A percentile compares a stretch with the other conserved stretches of the same genome.
phyloP scores from a whole-genome alignment of 2,888 invertebrate species.

The Pterostichus niger region DNA sequence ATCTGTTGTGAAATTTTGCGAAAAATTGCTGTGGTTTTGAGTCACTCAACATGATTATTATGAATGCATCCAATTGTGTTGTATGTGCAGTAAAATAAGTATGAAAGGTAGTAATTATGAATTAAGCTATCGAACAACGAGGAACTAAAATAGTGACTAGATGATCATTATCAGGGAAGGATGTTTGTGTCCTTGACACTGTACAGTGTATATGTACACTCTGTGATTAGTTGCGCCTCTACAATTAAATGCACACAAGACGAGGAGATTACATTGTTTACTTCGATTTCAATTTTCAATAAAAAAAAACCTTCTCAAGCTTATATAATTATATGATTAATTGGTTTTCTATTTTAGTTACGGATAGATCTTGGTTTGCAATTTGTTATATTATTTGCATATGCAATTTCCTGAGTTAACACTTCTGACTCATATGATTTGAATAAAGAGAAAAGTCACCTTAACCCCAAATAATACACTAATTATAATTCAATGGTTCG shows the following conservation, averaged over 20 bases:
- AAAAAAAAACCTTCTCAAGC: not conserved
- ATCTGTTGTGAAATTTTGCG: too few relatives aligned
- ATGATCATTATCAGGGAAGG: constrained; percentile 2
- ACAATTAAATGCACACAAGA: too few relatives aligned
- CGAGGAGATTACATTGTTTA: constrained; percentile 5
- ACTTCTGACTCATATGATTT: not conserved
- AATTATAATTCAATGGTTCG: not conserved
- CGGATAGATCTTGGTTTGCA: not conserved
- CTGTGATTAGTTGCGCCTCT: too few relatives aligned
- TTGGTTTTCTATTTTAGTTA: not conserved
- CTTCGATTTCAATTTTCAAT: constrained; percentile 10
- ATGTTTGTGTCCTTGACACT: constrained; percentile 21
- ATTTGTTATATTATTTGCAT: not conserved
- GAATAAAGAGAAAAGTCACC: constrained; percentile 13
- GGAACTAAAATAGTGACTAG: not conserved
- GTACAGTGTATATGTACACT: not conserved
- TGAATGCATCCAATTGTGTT: not conserved
- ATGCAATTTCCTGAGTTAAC: not conserved
- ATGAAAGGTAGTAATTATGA: too few relatives aligned
- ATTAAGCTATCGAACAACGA: not conserved
- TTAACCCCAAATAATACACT: constrained; percentile 24
- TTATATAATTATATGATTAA: not conserved
- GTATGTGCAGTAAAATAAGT: not conserved
- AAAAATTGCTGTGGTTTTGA: too few relatives aligned
- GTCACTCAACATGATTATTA: too few relatives aligned